A percentile compares a stretch with the other conserved stretches of the same genome.
Evolutionary conservation across 2,113 vertebrate species (phyloP).

Genomic region (Neogale vison): DNA sequence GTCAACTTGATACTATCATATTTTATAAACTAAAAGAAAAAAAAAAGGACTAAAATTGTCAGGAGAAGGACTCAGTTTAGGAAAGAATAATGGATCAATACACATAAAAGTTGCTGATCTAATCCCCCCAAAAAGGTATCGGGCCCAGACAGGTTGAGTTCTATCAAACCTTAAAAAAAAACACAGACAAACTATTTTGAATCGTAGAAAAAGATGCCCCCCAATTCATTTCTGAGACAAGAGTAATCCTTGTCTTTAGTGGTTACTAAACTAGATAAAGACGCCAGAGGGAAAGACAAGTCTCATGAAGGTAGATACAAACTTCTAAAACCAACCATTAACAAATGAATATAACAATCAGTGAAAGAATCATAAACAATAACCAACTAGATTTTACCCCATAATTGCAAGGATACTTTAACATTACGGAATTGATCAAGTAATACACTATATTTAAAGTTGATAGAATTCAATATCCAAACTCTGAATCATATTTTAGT

Average conservation of each 20-base stretch:
- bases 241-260: background rate
- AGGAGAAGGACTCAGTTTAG: background rate
- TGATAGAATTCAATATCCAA: background rate
- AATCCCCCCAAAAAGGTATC: background rate
- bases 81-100: background rate
- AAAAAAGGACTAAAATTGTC: background rate
- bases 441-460: background rate
- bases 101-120: background rate
- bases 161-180: background rate
- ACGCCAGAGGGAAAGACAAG: background rate
- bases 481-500: background rate
- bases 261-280: background rate
- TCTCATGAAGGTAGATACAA: background rate
- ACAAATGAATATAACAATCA: background rate
- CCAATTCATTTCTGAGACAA: background rate
- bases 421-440: background rate
- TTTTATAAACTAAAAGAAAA: background rate
- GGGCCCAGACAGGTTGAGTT: background rate
- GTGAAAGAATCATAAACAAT: background rate
- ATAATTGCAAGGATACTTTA: background rate
- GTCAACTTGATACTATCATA: background rate
- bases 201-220: background rate
- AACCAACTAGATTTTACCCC: background rate
- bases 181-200: background rate
- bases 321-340: background rate